These are phyloP conservation scores for Autographa pulchrina DNA, from an alignment of 2,888 invertebrate genomes.

Conservation along the genomic window DNA sequence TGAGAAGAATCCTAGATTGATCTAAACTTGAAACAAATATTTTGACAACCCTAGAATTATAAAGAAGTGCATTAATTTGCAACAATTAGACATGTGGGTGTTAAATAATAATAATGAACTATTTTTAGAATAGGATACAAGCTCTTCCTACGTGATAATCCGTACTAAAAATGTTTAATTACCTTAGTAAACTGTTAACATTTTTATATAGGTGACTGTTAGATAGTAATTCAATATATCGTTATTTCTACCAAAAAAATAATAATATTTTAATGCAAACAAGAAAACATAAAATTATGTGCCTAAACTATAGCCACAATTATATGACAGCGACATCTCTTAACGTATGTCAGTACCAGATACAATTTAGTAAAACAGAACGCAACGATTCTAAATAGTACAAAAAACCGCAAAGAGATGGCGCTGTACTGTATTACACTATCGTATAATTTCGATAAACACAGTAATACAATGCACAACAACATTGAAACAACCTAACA, in stretches of 20 bases:
- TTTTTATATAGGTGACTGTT: too few relatives aligned
- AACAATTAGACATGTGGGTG: constrained; percentile 1
- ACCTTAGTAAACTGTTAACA: too few relatives aligned
- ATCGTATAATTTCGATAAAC: too few relatives aligned
- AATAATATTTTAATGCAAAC: too few relatives aligned
- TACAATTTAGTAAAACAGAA: background rate
- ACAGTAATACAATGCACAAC: too few relatives aligned
- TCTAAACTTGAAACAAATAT: background rate
- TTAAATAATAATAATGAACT: background rate
- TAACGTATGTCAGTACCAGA: background rate
- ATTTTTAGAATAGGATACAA: background rate
- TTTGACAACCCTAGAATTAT: background rate
- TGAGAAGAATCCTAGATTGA: too few relatives aligned
- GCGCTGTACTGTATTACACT: background rate
- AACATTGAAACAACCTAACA: too few relatives aligned
- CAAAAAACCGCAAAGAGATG: background rate
- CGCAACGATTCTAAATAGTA: background rate
- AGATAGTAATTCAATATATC: too few relatives aligned
- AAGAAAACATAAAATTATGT: background rate
- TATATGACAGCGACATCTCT: constrained; percentile 24
- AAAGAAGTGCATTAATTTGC: background rate
- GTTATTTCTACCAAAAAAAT: too few relatives aligned
- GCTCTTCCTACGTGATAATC: background rate
- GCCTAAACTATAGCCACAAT: background rate
- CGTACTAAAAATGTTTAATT: background rate